Percentiles rank a stretch among this genome's conserved stretches.
Evolutionary conservation across 1,140 invertebrate species (phyloP).

Genomic region (Diachasmimorpha longicaudata): DNA sequence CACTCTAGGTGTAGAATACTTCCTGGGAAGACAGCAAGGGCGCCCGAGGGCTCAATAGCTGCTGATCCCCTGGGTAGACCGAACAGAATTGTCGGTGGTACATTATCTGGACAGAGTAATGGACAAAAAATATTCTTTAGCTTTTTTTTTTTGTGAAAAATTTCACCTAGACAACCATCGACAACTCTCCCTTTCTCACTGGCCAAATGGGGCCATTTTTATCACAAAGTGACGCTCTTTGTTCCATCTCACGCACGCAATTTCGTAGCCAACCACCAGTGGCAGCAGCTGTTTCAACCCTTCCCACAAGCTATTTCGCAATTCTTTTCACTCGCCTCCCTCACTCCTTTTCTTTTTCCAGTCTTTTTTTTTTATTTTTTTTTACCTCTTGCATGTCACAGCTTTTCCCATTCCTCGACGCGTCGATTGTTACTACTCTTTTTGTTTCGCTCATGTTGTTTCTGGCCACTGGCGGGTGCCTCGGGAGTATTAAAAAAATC

Average conservation of each 20-base stretch:
- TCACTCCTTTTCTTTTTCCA: background rate
- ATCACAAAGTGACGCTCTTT: constrained; percentile 14
- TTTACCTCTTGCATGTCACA: background rate
- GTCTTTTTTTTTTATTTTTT: constrained; percentile 13
- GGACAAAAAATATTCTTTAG: background rate
- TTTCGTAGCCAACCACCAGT: constrained; percentile 12
- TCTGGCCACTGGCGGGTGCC: background rate
- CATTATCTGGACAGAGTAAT: constrained; percentile 69
- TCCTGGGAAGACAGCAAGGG: constrained; percentile 80
- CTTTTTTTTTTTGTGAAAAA: background rate
- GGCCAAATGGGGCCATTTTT: background rate
- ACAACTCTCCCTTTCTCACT: background rate
- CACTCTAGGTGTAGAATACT: constrained; percentile 85
- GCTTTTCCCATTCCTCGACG: background rate
- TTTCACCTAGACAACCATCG: too few relatives aligned
- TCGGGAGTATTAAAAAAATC: background rate
- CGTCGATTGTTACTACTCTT: background rate
- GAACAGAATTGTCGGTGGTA: constrained; percentile 83
- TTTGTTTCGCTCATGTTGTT: background rate
- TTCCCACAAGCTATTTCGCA: constrained; percentile 18
- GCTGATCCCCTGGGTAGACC: constrained; percentile 80
- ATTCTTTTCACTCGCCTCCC: constrained; percentile 22
- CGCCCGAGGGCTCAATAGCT: constrained; percentile 77
- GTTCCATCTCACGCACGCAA: constrained; percentile 26
- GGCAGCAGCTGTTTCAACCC: constrained; percentile 12